These are phyloP conservation scores for Rhingia campestris DNA, from an alignment of 2,888 invertebrate genomes.

Conservation along the genomic window DNA sequence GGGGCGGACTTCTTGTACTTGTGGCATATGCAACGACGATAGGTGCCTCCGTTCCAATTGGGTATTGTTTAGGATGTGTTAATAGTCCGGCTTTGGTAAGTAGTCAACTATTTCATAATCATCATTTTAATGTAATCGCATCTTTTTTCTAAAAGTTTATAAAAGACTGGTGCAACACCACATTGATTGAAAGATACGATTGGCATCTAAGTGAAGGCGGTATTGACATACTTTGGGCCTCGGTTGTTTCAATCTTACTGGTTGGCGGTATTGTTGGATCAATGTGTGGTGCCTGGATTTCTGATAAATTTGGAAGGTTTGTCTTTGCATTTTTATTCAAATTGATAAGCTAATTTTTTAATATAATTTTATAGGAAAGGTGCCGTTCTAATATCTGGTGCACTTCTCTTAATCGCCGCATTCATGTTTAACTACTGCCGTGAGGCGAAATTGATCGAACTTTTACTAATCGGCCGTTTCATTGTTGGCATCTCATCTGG, in stretches of 20 bases:
- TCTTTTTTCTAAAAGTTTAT: constrained; percentile 84
- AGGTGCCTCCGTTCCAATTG: constrained; percentile 91
- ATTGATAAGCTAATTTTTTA: background rate
- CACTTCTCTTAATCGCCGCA: constrained; percentile 87
- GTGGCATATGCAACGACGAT: constrained; percentile 88
- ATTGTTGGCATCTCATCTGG: constrained; percentile 90
- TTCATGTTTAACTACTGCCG: constrained; percentile 87
- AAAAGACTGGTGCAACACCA: constrained; percentile 88
- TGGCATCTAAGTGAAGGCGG: constrained; percentile 82
- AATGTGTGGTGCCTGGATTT: constrained; percentile 88
- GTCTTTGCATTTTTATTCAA: background rate
- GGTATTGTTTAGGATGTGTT: constrained; percentile 92
- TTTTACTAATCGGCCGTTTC: constrained; percentile 90
- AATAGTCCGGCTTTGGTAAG: constrained; percentile 90
- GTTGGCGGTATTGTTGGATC: constrained; percentile 95
- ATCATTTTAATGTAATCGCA: too few relatives aligned
- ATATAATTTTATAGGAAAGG: constrained; percentile 81
- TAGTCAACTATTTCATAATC: constrained; percentile 60
- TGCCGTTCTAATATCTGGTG: constrained; percentile 87
- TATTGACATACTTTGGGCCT: constrained; percentile 89
- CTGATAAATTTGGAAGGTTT: constrained; percentile 88
- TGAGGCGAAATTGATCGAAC: constrained; percentile 87
- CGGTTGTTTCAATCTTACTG: constrained; percentile 93
- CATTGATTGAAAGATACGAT: constrained; percentile 85
- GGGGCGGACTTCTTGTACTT: constrained; percentile 84